Percentiles rank a stretch among this genome's conserved stretches.
These are phyloP conservation scores for Nysson spinosus DNA, from an alignment of 2,888 invertebrate species.

Conservation along the genomic window DNA sequence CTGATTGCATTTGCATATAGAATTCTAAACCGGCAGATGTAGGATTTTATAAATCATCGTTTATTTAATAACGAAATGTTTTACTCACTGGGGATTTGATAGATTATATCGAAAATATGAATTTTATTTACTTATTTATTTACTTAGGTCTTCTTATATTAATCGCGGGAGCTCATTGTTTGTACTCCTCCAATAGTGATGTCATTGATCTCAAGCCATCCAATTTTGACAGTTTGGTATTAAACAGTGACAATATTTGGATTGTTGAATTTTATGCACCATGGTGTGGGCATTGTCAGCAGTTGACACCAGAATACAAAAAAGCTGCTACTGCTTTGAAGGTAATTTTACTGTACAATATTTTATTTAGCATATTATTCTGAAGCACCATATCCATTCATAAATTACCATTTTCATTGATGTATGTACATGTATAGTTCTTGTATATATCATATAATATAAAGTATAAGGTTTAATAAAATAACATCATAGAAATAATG, in stretches of 20 bases:
- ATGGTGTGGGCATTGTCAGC: conserved; percentile 97
- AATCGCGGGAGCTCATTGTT: conserved; percentile 74
- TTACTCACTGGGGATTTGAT: no score
- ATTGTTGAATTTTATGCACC: conserved; percentile 97
- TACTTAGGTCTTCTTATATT: conserved; percentile 63
- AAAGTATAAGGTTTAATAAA: no score
- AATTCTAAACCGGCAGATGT: conserved; percentile 23
- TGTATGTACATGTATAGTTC: no score
- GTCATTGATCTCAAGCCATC: conserved; percentile 91
- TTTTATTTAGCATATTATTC: not conserved
- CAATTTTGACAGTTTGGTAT: conserved; percentile 92
- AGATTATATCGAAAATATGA: conserved; percentile 2
- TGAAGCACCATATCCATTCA: no score
- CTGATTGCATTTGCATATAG: not conserved
- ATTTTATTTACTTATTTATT: not conserved
- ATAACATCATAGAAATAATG: no score
- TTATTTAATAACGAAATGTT: no score
- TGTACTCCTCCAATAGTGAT: conserved; percentile 85
- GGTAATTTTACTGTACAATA: conserved; percentile 77
- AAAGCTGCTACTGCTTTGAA: conserved; percentile 96
- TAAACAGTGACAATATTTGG: conserved; percentile 93
- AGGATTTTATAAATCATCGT: conserved; percentile 1
- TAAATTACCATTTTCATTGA: no score
- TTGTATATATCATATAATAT: no score
- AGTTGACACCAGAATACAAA: conserved; percentile 93